A percentile compares a stretch with the other conserved stretches of the same genome.
phyloP scores from a whole-genome alignment of 2,113 vertebrate species.

The Eubucco bourcierii region DNA sequence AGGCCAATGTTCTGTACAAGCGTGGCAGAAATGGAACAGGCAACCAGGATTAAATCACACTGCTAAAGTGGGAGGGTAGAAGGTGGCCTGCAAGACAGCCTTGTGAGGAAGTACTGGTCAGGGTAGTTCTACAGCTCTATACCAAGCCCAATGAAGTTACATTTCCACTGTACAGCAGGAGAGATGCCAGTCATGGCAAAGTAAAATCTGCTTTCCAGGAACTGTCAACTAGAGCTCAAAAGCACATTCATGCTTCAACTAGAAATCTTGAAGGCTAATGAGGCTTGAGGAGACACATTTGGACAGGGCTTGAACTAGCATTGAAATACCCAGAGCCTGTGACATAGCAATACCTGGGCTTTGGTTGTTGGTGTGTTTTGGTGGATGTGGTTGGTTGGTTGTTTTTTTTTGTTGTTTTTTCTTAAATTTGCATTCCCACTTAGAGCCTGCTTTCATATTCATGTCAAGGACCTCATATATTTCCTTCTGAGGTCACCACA shows the following conservation, averaged over 20 bases:
- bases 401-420: neutral
- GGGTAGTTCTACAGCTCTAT: neutral
- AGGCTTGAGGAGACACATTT: neutral
- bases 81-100: neutral
- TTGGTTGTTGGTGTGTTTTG: neutral
- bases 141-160: neutral
- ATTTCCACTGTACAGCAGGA: constrained; percentile 18
- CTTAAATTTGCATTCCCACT: neutral
- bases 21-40: constrained; percentile 10
- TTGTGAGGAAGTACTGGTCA: neutral
- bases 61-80: neutral
- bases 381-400: neutral
- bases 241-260: neutral
- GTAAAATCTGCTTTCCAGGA: neutral
- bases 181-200: neutral
- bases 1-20: constrained; percentile 16
- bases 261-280: neutral
- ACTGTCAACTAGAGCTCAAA: neutral
- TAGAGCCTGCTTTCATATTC: neutral
- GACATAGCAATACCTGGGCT: neutral
- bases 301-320: neutral
- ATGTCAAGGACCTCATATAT: fast-evolving
- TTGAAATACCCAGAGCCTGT: neutral
- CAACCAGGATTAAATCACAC: constrained; percentile 7
- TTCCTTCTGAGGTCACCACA: neutral